Conservation (phyloP, 2,113 vertebrate genomes). For the Pyrgilauda ruficollis region DNA sequence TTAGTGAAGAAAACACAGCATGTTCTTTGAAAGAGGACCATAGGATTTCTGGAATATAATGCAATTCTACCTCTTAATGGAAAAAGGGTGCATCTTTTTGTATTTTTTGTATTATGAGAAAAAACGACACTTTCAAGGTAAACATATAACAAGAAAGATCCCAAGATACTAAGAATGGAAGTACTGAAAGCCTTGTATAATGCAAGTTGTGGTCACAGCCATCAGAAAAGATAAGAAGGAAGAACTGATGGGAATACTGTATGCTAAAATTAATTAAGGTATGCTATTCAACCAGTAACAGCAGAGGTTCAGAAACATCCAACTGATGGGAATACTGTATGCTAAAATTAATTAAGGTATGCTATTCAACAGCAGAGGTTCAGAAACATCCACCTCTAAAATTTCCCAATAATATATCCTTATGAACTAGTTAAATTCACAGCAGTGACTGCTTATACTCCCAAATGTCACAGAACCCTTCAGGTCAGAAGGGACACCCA, state of each 20-base stretch:
- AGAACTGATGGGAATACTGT: not conserved
- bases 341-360: not conserved
- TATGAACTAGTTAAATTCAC: not conserved
- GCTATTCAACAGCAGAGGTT: not conserved
- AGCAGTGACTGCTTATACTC: not conserved
- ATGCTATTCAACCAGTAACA: not conserved
- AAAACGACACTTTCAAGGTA: not conserved
- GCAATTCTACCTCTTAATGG: slow-evolving; percentile 28
- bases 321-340: not conserved
- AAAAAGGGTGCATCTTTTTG: not conserved
- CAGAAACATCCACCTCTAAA: not conserved
- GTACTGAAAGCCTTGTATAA: not conserved
- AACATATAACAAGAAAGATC: not conserved
- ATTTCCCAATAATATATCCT: not conserved
- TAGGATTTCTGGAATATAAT: not conserved
- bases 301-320: not conserved
- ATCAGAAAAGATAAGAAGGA: not conserved
- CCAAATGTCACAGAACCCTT: not conserved
- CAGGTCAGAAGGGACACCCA: not conserved
- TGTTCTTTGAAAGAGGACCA: not conserved
- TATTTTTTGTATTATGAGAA: not conserved
- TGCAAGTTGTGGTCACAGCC: not conserved
- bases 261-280: not conserved
- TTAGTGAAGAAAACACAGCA: not conserved
- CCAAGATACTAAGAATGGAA: not conserved